phyloP scores from a whole-genome alignment of 2,113 vertebrate genomes.

The Ranitomeya imitator region DNA sequence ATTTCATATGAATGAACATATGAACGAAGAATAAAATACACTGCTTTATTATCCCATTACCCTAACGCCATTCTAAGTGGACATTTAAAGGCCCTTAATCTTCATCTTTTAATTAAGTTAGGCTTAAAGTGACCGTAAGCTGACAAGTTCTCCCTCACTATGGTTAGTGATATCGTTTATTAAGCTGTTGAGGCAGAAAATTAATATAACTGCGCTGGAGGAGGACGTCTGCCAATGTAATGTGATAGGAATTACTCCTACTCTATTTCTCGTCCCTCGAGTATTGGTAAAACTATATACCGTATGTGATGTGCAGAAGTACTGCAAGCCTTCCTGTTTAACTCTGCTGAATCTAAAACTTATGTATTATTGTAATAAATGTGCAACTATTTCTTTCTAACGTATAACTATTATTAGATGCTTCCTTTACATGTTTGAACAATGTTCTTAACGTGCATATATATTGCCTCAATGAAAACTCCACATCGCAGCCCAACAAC shows the following conservation, averaged over 20 bases:
- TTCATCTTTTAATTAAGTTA: constrained; percentile 59
- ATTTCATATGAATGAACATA: background rate
- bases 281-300: background rate
- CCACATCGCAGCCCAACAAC: too few species aligned
- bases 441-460: too few species aligned
- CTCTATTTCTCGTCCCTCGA: background rate
- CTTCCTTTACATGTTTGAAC: too few species aligned
- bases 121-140: constrained; percentile 61
- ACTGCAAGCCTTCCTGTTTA: background rate
- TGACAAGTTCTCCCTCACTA: constrained; percentile 53
- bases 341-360: background rate
- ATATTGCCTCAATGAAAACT: too few species aligned
- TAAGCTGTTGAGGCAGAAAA: constrained; percentile 68
- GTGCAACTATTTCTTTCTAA: too few species aligned
- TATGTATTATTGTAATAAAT: background rate
- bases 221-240: background rate
- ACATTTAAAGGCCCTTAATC: constrained; percentile 34
- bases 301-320: background rate
- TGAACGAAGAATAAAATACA: background rate
- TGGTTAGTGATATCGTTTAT: constrained; percentile 61
- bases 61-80: background rate
- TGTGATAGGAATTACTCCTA: background rate
- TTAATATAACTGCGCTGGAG: constrained; percentile 61
- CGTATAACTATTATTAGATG: background rate
- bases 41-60: constrained; percentile 48